Percentiles rank a stretch among this genome's conserved stretches.
phyloP scores from a whole-genome alignment of 2,888 invertebrate genomes.

The Napeogenes inachia region DNA sequence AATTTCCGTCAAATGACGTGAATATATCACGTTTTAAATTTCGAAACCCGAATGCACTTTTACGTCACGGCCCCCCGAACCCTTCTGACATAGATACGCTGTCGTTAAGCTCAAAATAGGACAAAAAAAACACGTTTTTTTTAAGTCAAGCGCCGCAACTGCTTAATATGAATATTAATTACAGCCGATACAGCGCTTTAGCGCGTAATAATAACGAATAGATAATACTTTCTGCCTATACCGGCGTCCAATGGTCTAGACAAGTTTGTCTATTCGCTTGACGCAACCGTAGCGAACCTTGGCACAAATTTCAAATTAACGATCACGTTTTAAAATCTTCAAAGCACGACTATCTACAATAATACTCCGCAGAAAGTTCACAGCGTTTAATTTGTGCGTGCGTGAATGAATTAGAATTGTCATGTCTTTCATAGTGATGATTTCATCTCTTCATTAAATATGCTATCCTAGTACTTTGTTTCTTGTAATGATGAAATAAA shows the following conservation, averaged over 20 bases:
- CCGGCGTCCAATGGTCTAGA: slow-evolving; percentile 54
- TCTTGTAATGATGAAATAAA: not conserved
- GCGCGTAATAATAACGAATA: slow-evolving; percentile 29
- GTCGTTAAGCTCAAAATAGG: slow-evolving; percentile 58
- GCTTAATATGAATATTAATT: slow-evolving; percentile 11
- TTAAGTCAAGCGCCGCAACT: slow-evolving; percentile 24
- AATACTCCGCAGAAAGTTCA: not conserved
- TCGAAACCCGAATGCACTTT: slow-evolving; percentile 52
- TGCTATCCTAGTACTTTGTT: slow-evolving; percentile 33
- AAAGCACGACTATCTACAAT: slow-evolving; percentile 7
- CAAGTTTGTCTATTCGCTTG: slow-evolving; percentile 38
- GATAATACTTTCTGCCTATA: slow-evolving; percentile 28
- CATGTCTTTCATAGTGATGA: slow-evolving; percentile 1
- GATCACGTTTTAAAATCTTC: slow-evolving; percentile 35
- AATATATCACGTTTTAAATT: slow-evolving; percentile 36
- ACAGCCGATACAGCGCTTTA: slow-evolving; percentile 22
- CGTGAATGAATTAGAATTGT: slow-evolving; percentile 1
- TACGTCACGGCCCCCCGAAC: slow-evolving; percentile 58
- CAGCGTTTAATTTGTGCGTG: not conserved
- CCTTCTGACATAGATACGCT: slow-evolving; percentile 60
- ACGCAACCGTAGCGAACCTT: slow-evolving; percentile 50
- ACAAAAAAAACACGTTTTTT: slow-evolving; percentile 24
- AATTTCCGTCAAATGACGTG: slow-evolving; percentile 28
- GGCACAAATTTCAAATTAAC: slow-evolving; percentile 43
- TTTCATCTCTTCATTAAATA: slow-evolving; percentile 6